These are phyloP conservation scores for Drosophila sturtevanti DNA, from an alignment of 1,140 invertebrate genomes.

Conservation along the genomic window DNA sequence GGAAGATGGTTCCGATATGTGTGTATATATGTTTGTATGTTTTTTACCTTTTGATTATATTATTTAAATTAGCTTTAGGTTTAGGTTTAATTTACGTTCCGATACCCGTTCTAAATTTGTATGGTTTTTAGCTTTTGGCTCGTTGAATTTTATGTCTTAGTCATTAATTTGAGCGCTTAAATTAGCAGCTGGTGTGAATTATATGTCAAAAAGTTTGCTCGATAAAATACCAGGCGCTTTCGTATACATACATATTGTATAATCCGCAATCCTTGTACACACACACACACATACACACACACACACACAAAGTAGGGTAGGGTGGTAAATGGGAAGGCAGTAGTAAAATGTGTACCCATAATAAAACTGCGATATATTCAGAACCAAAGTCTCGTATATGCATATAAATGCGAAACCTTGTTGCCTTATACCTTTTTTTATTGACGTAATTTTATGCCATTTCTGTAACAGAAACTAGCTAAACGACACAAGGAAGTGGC, in stretches of 20 bases:
- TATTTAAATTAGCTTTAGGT: slow-evolving; percentile 37
- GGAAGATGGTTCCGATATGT: neutral
- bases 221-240: slow-evolving; percentile 55
- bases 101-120: slow-evolving; percentile 38
- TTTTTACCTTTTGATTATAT: slow-evolving; percentile 34
- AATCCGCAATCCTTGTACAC: neutral
- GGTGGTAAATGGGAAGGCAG: neutral
- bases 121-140: slow-evolving; percentile 18
- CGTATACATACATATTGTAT: neutral
- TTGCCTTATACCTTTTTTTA: slow-evolving; percentile 71
- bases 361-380: slow-evolving; percentile 18
- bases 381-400: slow-evolving; percentile 34
- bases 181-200: slow-evolving; percentile 78
- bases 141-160: slow-evolving; percentile 56
- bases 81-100: slow-evolving; percentile 35
- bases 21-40: neutral
- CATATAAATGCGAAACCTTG: slow-evolving; percentile 44
- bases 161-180: slow-evolving; percentile 73
- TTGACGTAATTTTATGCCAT: slow-evolving; percentile 70
- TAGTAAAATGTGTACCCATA: slow-evolving; percentile 27
- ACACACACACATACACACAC: neutral
- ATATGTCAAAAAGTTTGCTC: slow-evolving; percentile 75
- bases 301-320: neutral
- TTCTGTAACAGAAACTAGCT: slow-evolving; percentile 48
- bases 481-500: neutral